Evolutionary conservation across 2,888 invertebrate genomes (phyloP).

Genomic region (Drosophila bunnanda): DNA sequence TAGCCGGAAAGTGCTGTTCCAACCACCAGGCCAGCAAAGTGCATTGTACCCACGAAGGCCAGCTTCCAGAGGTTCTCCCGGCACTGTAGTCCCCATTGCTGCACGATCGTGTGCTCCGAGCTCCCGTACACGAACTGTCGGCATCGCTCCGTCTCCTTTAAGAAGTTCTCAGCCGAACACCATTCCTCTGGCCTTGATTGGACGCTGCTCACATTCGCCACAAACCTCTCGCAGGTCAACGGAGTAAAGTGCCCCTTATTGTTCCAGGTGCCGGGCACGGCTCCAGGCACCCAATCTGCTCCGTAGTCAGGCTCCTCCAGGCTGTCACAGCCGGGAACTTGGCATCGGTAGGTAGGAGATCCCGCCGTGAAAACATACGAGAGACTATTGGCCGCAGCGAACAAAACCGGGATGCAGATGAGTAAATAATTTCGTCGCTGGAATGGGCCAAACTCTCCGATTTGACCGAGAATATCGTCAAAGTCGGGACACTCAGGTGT

Average conservation of each 20-base stretch:
- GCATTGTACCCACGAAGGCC: conserved; percentile 87
- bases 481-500: conserved; percentile 86
- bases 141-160: conserved; percentile 83
- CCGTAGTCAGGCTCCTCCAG: conserved; percentile 54
- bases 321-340: conserved; percentile 86
- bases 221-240: conserved; percentile 78
- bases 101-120: conserved; percentile 86
- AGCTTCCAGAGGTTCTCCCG: conserved; percentile 87
- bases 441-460: conserved; percentile 87
- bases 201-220: conserved; percentile 50
- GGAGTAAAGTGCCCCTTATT: conserved; percentile 79
- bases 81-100: conserved; percentile 88
- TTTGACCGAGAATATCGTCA: conserved; percentile 87
- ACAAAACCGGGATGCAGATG: conserved; percentile 87
- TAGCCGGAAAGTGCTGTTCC: conserved; percentile 87
- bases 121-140: conserved; percentile 86
- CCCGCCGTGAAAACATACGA: conserved; percentile 88
- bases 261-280: conserved; percentile 85
- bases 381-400: conserved; percentile 87
- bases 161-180: conserved; percentile 79
- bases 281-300: conserved; percentile 85
- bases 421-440: conserved; percentile 86
- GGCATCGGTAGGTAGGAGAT: conserved; percentile 86
- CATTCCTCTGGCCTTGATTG: conserved; percentile 9
- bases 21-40: conserved; percentile 87